phyloP scores from a whole-genome alignment of 2,797 vertebrate species.

The Rhyacichthys aspro region DNA sequence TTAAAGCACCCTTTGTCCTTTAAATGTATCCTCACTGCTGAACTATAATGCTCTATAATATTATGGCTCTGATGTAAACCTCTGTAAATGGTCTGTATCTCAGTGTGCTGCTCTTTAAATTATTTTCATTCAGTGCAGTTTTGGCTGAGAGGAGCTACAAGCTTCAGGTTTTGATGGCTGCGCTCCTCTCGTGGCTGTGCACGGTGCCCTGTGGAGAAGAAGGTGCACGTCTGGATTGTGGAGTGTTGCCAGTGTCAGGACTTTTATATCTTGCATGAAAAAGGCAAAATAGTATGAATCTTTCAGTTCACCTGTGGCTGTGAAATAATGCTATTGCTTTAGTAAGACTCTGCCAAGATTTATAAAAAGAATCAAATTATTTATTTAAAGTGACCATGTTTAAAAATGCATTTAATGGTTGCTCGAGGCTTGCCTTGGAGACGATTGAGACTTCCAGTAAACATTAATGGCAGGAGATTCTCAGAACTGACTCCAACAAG shows the following conservation, averaged over 20 bases:
- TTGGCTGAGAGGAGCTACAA: constrained; percentile 4
- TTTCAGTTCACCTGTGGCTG: constrained; percentile 5
- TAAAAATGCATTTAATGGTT: background rate
- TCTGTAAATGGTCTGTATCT: background rate
- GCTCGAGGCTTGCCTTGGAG: background rate
- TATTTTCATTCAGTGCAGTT: background rate
- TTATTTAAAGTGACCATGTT: background rate
- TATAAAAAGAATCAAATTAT: background rate
- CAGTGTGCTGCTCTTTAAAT: background rate
- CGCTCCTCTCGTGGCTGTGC: background rate
- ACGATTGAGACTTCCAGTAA: background rate
- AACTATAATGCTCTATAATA: background rate
- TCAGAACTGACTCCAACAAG: background rate
- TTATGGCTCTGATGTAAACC: background rate
- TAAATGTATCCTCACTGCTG: too few relatives aligned
- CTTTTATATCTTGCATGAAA: constrained; percentile 9
- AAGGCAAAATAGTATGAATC: constrained; percentile 1
- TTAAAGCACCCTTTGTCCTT: background rate
- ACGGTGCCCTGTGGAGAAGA: constrained; percentile 6
- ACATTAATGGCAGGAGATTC: background rate
- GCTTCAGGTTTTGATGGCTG: constrained; percentile 1
- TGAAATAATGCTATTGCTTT: constrained; percentile 1
- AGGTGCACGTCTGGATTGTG: background rate
- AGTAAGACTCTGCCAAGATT: constrained; percentile 1
- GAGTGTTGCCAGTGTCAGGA: background rate